Base-by-base conservation (phyloP, 2,113 vertebrate species). In the Corvus hawaiiensis region DNA sequence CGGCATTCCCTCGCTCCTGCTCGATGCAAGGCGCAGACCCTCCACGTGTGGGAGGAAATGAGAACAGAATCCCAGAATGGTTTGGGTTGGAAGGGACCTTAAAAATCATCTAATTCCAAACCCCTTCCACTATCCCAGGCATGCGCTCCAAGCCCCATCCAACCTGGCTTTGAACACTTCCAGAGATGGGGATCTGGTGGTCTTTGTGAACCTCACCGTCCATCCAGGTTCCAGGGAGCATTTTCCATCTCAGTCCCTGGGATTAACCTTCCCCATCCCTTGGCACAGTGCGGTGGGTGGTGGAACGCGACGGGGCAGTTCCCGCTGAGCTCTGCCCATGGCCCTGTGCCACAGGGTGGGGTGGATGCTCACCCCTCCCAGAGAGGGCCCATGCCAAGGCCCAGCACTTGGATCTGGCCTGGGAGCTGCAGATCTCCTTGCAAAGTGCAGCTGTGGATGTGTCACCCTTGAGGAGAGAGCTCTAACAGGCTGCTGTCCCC, bases 221-320 rank as follows among this genome's bases (percentile, higher is more conserved):
- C 51, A 4, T 11, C 22, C 67, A 37, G 56, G 11, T 13, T 59
- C 43, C 54, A 51, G 43, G 33, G 49, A 28, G 7, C 27, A 22
- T 61, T 74, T 93, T 71, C 48, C 44, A 67, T 28, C 72, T 44
- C 74, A 8, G 43, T 11, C 19, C 2, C 68, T 30, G 28, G 37
- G 21, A 20, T 3, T 13, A 16, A 35, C 21, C 43, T 33, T 48
- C 43, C 63, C 48, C 54, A 24, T 16, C 37, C 23, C 80, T 20
- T 26, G 43, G 44, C 33, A 32, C 56, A 2, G 0, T 8, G n/a
- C 4, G 14, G 24, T 5, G 24, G 35, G 1, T 11, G 44, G 14
- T 21, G 2, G 9, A 41, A 44, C 16, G 19, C 2, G 18, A 8
- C 0, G 0, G 32, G 33, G 12, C 77, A 39, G 86, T 4, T 26